These are phyloP conservation scores for Orthonyx spaldingii DNA, from an alignment of 2,113 vertebrate species.

Conservation along the genomic window DNA sequence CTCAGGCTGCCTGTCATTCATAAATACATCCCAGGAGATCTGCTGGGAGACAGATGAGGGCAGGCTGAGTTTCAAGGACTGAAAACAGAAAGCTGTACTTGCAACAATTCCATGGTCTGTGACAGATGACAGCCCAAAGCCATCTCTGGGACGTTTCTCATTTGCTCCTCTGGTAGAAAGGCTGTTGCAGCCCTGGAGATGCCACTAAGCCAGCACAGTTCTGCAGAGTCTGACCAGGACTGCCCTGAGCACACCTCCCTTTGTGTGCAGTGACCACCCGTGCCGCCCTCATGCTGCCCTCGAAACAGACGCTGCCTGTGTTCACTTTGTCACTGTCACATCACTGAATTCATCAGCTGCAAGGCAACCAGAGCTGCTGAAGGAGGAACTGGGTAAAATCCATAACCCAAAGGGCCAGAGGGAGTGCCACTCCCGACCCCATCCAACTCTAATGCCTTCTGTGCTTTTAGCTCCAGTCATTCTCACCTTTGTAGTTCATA, in stretches of 20 bases:
- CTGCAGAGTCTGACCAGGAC: background rate
- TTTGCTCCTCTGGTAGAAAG: background rate
- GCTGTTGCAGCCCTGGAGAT: background rate
- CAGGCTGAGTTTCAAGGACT: background rate
- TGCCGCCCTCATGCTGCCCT: too few relatives aligned
- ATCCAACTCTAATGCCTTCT: rapidly evolving
- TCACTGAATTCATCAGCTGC: background rate
- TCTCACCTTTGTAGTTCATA: background rate
- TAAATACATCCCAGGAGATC: background rate
- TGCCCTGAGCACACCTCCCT: background rate
- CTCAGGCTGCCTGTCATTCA: background rate
- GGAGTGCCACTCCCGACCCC: background rate
- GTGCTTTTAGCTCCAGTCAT: rapidly evolving
- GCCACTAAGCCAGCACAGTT: background rate
- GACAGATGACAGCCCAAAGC: background rate
- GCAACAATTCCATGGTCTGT: background rate
- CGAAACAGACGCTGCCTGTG: rapidly evolving
- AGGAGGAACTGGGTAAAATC: background rate
- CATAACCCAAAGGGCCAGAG: background rate
- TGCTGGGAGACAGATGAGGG: background rate
- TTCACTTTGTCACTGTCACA: background rate
- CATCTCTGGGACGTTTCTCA: background rate
- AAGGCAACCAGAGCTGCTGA: background rate
- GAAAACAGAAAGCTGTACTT: background rate
- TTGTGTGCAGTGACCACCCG: rapidly evolving